Evolutionary conservation across 2,888 invertebrate genomes (phyloP).

Genomic region (Timema cristinae): DNA sequence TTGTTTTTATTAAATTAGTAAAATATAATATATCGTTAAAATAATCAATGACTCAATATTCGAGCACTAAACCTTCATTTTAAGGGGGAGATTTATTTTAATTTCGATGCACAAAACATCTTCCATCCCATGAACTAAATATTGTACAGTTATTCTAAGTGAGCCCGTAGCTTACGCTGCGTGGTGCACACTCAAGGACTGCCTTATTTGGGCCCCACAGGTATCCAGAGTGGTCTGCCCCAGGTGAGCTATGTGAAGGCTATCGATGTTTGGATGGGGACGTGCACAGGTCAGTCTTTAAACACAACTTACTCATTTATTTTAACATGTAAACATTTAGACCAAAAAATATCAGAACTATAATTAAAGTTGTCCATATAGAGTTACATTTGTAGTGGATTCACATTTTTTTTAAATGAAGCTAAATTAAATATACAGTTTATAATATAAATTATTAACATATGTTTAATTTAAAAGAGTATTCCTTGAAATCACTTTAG

Average conservation of each 20-base stretch:
- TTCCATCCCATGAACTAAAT: no score
- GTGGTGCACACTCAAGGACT: conserved; percentile 3
- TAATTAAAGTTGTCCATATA: neutral
- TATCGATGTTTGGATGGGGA: conserved; percentile 43
- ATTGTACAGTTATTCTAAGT: neutral
- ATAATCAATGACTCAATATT: no score
- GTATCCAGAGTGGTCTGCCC: conserved; percentile 45
- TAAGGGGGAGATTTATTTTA: no score
- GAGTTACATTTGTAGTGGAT: no score
- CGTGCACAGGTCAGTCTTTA: conserved; percentile 40
- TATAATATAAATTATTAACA: neutral
- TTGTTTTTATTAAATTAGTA: no score
- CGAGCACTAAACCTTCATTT: no score
- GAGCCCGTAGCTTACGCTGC: conserved; percentile 12
- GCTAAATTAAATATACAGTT: neutral
- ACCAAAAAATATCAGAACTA: neutral
- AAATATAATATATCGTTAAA: no score
- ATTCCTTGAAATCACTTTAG: no score
- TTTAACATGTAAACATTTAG: neutral
- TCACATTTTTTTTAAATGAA: no score
- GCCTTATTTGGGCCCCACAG: conserved; percentile 33
- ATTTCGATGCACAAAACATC: no score
- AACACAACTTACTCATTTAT: neutral
- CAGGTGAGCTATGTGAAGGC: conserved; percentile 47
- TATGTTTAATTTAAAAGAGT: no score